A percentile compares a stretch with the other conserved stretches of the same genome.
These are phyloP conservation scores for Austrofundulus limnaeus DNA, from an alignment of 2,113 vertebrate genomes.

Conservation along the genomic window DNA sequence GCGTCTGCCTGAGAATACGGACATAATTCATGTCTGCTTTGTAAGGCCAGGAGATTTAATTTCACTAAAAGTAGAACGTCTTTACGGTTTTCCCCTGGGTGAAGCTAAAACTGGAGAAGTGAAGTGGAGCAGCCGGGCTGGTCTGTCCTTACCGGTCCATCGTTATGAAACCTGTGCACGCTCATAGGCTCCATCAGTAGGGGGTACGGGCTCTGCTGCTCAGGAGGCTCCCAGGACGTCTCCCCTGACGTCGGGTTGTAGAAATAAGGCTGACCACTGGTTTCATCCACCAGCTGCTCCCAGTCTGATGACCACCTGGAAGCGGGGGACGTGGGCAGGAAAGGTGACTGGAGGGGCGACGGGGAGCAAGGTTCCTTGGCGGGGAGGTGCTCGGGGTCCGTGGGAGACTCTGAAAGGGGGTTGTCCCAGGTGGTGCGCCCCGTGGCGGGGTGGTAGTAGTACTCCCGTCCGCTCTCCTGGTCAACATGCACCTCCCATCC, in stretches of 20 bases:
- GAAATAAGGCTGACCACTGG: conserved; percentile 85
- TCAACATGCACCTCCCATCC: conserved; percentile 92
- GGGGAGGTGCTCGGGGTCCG: conserved; percentile 43
- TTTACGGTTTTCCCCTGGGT: conserved; percentile 62
- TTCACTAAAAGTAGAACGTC: conserved; percentile 63
- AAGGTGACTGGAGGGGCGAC: conserved; percentile 41
- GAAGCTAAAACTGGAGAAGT: conserved; percentile 67
- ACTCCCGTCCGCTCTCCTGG: conserved; percentile 83
- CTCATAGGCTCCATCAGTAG: conserved; percentile 66
- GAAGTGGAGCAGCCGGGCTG: conserved; percentile 64
- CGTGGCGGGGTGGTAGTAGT: conserved; percentile 87
- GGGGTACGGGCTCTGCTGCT: conserved; percentile 52
- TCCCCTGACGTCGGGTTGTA: conserved; percentile 89
- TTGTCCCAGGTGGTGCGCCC: conserved; percentile 91
- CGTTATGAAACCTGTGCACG: conserved; percentile 55
- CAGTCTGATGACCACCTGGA: conserved; percentile 74
- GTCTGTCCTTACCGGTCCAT: conserved; percentile 70
- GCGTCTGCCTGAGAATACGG: background rate
- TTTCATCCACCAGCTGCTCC: conserved; percentile 86
- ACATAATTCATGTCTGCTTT: conserved; percentile 43
- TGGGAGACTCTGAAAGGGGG: conserved; percentile 76
- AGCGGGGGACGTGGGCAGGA: conserved; percentile 52
- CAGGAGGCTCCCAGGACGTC: conserved; percentile 89
- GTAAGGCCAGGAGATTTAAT: conserved; percentile 58
- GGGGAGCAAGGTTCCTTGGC: conserved; percentile 35